Conservation (phyloP, 2,888 invertebrate genomes). For the Anthophora plumipes region DNA sequence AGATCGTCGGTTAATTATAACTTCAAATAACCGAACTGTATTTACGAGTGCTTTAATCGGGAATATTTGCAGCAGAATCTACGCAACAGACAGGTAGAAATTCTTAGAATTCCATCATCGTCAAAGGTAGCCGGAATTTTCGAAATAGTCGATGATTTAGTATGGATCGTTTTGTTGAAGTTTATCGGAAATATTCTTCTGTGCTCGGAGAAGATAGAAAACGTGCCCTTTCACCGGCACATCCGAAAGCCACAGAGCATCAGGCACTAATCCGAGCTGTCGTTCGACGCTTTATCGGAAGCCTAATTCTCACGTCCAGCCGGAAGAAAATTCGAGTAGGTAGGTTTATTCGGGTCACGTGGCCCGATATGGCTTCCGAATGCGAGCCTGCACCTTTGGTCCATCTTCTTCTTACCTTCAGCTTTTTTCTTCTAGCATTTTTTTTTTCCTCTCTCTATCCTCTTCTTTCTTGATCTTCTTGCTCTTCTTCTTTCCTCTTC, state of each 20-base stretch:
- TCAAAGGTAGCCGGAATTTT: slow-evolving; percentile 29
- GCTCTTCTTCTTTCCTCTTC: slow-evolving; percentile 31
- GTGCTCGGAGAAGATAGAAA: not conserved
- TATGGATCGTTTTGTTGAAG: slow-evolving; percentile 36
- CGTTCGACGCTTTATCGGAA: slow-evolving; percentile 58
- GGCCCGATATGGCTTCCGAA: slow-evolving; percentile 77
- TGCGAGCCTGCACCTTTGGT: slow-evolving; percentile 69
- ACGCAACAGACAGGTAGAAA: not conserved
- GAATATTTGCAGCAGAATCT: not conserved
- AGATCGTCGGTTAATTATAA: slow-evolving; percentile 18
- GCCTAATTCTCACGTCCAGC: slow-evolving; percentile 72
- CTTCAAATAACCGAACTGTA: slow-evolving; percentile 18
- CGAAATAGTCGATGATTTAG: slow-evolving; percentile 27
- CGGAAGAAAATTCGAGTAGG: slow-evolving; percentile 62
- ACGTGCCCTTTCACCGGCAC: slow-evolving; percentile 26
- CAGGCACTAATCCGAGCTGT: slow-evolving; percentile 55
- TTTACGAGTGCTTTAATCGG: not conserved
- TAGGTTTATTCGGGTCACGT: slow-evolving; percentile 77
- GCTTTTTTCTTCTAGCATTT: slow-evolving; percentile 19
- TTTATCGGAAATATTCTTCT: slow-evolving; percentile 57
- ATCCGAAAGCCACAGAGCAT: slow-evolving; percentile 33
- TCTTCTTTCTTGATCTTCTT: not conserved
- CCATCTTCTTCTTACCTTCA: slow-evolving; percentile 53
- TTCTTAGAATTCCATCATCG: slow-evolving; percentile 35
- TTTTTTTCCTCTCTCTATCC: slow-evolving; percentile 6